phyloP scores from a whole-genome alignment of 2,888 invertebrate genomes.

The Serrognathus titanus region DNA sequence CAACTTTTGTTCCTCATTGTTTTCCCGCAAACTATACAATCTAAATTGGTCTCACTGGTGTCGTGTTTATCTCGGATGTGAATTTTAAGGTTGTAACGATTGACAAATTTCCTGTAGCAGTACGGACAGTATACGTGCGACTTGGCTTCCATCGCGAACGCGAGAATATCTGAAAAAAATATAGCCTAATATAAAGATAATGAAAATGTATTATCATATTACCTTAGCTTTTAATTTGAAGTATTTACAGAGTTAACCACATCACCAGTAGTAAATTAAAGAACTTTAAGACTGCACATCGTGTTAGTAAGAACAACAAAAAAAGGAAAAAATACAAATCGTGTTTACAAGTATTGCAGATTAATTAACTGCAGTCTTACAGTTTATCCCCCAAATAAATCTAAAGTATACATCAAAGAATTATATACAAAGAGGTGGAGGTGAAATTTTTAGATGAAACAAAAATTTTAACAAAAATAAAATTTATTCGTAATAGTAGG shows the following conservation, averaged over 20 bases:
- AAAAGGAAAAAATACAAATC: background rate
- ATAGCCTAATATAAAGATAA: conserved; percentile 30
- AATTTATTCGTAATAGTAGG: background rate
- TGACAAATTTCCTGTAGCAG: conserved; percentile 62
- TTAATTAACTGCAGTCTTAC: conserved; percentile 20
- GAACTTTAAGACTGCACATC: conserved; percentile 9
- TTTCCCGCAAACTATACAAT: conserved; percentile 69
- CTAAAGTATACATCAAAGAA: background rate
- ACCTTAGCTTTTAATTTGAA: conserved; percentile 27
- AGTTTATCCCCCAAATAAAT: conserved; percentile 18
- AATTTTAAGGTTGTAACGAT: conserved; percentile 67
- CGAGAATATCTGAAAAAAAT: conserved; percentile 36
- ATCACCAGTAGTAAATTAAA: conserved; percentile 23
- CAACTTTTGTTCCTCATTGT: conserved; percentile 63
- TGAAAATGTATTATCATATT: conserved; percentile 25
- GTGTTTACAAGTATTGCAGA: background rate
- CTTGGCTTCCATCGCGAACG: conserved; percentile 41
- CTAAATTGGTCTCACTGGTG: conserved; percentile 61
- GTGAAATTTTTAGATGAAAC: conserved; percentile 1
- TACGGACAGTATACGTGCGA: conserved; percentile 61
- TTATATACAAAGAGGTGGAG: conserved; percentile 9
- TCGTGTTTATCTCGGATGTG: conserved; percentile 72
- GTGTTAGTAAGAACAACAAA: conserved; percentile 3
- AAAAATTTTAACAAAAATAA: background rate
- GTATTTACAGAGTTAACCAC: conserved; percentile 29